phyloP scores from a whole-genome alignment of 1,140 invertebrate genomes.

The Eubasilissa regina region DNA sequence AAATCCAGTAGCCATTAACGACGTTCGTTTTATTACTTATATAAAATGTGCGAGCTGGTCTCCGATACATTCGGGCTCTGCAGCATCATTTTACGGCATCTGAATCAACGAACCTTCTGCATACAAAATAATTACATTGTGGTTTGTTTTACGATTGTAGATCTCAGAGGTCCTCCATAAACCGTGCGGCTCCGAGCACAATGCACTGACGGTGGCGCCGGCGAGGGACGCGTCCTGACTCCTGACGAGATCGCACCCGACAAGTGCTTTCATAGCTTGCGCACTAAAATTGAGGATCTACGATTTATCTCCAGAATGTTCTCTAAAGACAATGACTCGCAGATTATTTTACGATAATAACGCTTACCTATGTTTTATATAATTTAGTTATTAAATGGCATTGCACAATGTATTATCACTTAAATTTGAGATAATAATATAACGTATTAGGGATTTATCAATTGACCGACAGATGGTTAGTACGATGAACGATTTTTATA shows the following conservation, averaged over 20 bases:
- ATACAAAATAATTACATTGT: slow-evolving; percentile 56
- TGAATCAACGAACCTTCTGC: slow-evolving; percentile 32
- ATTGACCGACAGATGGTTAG: too few relatives aligned
- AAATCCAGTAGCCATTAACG: slow-evolving; percentile 52
- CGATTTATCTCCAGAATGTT: slow-evolving; percentile 5
- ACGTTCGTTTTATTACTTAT: slow-evolving; percentile 45
- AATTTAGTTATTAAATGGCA: too few relatives aligned
- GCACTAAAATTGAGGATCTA: neutral
- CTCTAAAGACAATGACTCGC: neutral
- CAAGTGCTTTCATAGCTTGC: slow-evolving; percentile 35
- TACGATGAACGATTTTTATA: too few relatives aligned
- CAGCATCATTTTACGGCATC: slow-evolving; percentile 35
- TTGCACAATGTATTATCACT: too few relatives aligned
- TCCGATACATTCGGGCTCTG: neutral
- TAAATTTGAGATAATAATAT: too few relatives aligned
- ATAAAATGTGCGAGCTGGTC: slow-evolving; percentile 43
- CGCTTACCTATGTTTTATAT: too few relatives aligned
- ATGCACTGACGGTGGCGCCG: neutral
- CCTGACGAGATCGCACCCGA: neutral
- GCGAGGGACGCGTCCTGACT: too few relatives aligned
- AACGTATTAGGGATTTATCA: too few relatives aligned
- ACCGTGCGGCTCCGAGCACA: slow-evolving; percentile 15
- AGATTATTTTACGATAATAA: too few relatives aligned
- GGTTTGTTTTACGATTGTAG: slow-evolving; percentile 54
- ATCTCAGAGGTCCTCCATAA: slow-evolving; percentile 39